Conservation (phyloP, 2,888 invertebrate species). For the Epistrophe eligans region DNA sequence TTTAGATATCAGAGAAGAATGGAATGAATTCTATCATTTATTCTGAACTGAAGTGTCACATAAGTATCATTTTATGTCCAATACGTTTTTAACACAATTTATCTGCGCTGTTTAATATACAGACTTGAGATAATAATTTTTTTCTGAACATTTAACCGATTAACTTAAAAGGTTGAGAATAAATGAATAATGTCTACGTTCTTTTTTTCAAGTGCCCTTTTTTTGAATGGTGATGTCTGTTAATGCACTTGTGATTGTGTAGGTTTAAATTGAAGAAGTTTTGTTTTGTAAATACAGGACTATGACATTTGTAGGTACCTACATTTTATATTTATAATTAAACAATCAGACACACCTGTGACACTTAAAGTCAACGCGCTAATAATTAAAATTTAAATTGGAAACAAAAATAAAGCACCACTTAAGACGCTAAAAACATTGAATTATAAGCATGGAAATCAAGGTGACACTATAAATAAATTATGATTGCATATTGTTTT, state of each 20-base stretch:
- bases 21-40: no score
- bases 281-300: not conserved
- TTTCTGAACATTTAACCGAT: not conserved
- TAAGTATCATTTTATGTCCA: no score
- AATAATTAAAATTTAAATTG: not conserved
- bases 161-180: not conserved
- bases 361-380: conserved; percentile 22
- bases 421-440: not conserved
- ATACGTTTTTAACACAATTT: not conserved
- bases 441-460: not conserved
- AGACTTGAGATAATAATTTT: not conserved
- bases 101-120: not conserved
- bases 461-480: no score
- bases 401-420: not conserved
- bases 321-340: not conserved
- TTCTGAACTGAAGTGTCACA: no score
- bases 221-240: not conserved
- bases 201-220: not conserved
- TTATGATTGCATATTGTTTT: not conserved
- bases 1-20: no score
- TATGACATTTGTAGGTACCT: no score
- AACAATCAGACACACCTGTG: conserved; percentile 37
- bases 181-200: not conserved
- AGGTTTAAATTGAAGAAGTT: not conserved
- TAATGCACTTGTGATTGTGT: not conserved